phyloP scores from a whole-genome alignment of 2,888 invertebrate species.

The Hesperia comma region DNA sequence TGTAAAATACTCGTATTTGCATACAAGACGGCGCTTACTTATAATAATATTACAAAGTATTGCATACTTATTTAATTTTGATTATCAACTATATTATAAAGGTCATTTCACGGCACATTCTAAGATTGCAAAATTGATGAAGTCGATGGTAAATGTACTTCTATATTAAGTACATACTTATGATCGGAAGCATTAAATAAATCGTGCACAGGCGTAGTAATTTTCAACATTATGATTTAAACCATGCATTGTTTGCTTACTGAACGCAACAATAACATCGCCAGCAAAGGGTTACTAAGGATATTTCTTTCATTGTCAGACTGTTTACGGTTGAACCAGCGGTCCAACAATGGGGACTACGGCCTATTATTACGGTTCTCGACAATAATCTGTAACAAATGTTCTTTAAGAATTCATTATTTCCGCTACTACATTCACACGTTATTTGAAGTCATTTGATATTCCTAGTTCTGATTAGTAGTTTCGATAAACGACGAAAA shows the following conservation, averaged over 20 bases:
- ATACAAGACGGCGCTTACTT: too few relatives aligned
- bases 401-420: slow-evolving; percentile 16
- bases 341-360: slow-evolving; percentile 17
- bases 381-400: slow-evolving; percentile 19
- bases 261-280: slow-evolving; percentile 19
- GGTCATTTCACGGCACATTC: too few relatives aligned
- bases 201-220: not conserved
- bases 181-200: too few relatives aligned
- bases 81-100: too few relatives aligned
- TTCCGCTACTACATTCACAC: slow-evolving; percentile 9
- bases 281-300: slow-evolving; percentile 26
- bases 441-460: not conserved
- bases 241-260: slow-evolving; percentile 25
- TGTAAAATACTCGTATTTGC: too few relatives aligned
- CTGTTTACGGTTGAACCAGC: slow-evolving; percentile 31
- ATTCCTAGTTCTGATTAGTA: not conserved
- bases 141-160: too few relatives aligned
- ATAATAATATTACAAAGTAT: too few relatives aligned
- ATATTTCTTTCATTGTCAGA: slow-evolving; percentile 29
- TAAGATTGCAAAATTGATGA: too few relatives aligned
- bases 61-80: too few relatives aligned
- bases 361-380: slow-evolving; percentile 21
- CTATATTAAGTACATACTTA: too few relatives aligned
- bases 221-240: slow-evolving; percentile 18
- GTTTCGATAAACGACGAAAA: not conserved